Percentiles rank a stretch among this genome's conserved stretches.
Evolutionary conservation across 2,113 vertebrate species (phyloP).

Genomic region (Nothocercus julius): DNA sequence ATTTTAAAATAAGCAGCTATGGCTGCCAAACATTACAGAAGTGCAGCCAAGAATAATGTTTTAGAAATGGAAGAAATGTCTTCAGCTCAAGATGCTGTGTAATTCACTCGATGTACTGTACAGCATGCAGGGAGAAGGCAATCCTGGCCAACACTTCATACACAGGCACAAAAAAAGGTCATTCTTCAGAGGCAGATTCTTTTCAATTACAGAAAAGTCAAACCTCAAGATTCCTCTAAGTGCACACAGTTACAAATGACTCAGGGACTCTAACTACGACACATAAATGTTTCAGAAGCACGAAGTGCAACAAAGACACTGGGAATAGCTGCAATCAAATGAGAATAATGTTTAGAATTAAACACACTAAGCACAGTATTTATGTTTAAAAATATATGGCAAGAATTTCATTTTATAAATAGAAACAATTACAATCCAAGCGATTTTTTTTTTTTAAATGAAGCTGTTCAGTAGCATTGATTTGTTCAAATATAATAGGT

Average conservation of each 20-base stretch:
- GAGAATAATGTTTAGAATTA: not conserved
- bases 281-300: slow-evolving; percentile 23
- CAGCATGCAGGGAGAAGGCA: not conserved
- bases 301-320: slow-evolving; percentile 1
- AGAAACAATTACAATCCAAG: not conserved
- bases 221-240: not conserved
- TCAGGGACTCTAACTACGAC: not conserved
- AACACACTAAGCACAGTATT: not conserved
- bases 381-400: not conserved
- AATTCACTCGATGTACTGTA: not conserved
- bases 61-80: slow-evolving; percentile 39
- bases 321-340: not conserved
- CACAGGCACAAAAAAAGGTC: not conserved
- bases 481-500: not conserved
- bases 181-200: not conserved
- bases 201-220: not conserved
- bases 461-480: not conserved
- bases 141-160: not conserved
- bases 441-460: not conserved
- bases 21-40: slow-evolving; percentile 73
- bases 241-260: not conserved
- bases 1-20: slow-evolving; percentile 67
- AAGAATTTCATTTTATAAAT: not conserved
- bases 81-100: slow-evolving; percentile 26
- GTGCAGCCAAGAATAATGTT: slow-evolving; percentile 68